These are phyloP conservation scores for Apodemus sylvaticus DNA, from an alignment of 2,113 vertebrate genomes.

Conservation along the genomic window DNA sequence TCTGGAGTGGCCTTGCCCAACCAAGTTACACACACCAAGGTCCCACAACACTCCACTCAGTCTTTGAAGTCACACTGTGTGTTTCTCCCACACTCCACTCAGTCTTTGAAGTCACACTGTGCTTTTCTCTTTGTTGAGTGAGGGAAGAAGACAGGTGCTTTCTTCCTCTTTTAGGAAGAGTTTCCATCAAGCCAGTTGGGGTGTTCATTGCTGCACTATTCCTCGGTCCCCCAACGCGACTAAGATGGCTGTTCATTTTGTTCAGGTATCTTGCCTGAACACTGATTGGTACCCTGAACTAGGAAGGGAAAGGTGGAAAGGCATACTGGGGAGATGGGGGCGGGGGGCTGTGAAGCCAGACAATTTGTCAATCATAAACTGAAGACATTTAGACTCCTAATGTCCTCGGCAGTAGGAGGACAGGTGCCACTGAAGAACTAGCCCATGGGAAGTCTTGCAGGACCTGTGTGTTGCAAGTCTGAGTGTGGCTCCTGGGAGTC, in stretches of 20 bases:
- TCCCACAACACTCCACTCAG: too few species aligned
- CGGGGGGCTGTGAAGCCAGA: background rate
- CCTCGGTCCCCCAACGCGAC: fast-evolving
- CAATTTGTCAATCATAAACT: background rate
- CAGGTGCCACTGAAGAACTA: too few species aligned
- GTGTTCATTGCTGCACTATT: background rate
- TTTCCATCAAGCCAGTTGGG: background rate
- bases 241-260: fast-evolving
- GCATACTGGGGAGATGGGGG: background rate
- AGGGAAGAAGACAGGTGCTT: too few species aligned
- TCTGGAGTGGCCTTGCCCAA: too few species aligned
- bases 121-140: background rate
- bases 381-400: background rate
- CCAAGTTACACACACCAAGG: too few species aligned
- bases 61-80: too few species aligned
- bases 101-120: background rate
- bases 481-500: background rate
- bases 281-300: too few species aligned
- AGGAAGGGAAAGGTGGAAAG: background rate
- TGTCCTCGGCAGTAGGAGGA: background rate
- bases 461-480: background rate
- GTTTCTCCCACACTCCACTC: background rate
- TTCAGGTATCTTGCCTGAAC: background rate
- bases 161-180: background rate
- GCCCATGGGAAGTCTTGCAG: background rate